Evolutionary conservation across 2,888 invertebrate genomes (phyloP).

Genomic region (Clusia tigrina): DNA sequence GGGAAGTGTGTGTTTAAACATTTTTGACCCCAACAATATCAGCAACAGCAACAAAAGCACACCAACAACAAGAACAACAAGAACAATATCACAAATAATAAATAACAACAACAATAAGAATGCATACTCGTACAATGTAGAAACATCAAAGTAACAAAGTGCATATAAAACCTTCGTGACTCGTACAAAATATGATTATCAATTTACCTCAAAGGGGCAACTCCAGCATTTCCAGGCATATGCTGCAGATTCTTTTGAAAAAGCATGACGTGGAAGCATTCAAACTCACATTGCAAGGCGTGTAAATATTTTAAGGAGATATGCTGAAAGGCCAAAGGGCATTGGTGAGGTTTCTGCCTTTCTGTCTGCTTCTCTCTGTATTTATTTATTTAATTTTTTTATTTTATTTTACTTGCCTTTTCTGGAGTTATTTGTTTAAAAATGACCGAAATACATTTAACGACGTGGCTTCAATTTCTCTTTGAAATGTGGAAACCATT

Average conservation of each 20-base stretch:
- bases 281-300: background rate
- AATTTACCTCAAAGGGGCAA: slow-evolving; percentile 30
- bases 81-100: background rate
- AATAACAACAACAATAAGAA: slow-evolving; percentile 23
- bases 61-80: background rate
- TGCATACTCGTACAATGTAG: slow-evolving; percentile 18
- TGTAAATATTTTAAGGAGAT: slow-evolving; percentile 6
- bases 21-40: background rate
- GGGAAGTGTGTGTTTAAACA: slow-evolving; percentile 35
- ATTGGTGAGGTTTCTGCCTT: background rate
- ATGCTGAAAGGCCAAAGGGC: background rate
- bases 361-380: background rate
- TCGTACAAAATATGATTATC: slow-evolving; percentile 45
- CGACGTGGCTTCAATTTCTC: no score
- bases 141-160: slow-evolving; percentile 41
- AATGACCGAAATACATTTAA: no score
- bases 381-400: background rate
- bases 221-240: slow-evolving; percentile 39
- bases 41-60: background rate
- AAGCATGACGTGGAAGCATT: no score
- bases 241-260: slow-evolving; percentile 16
- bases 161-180: slow-evolving; percentile 45
- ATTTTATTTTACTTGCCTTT: no score
- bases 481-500: no score
- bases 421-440: no score